phyloP scores from a whole-genome alignment of 2,797 vertebrate species.

The Anabacerthia variegaticeps region DNA sequence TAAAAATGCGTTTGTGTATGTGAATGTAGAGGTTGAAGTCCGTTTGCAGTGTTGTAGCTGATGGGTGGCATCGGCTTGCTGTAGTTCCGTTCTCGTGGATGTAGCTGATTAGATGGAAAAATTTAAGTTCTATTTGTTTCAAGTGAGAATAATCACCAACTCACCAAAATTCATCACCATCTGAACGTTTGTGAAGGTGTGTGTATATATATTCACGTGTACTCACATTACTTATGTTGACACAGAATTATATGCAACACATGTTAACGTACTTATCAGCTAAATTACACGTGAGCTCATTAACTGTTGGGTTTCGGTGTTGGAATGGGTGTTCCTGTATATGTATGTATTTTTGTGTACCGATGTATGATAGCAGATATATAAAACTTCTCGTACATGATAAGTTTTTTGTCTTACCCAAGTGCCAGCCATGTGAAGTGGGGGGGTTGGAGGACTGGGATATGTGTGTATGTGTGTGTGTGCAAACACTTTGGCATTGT shows the following conservation, averaged over 20 bases:
- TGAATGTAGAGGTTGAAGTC: rapidly evolving
- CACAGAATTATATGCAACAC: neutral
- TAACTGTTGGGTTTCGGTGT: neutral
- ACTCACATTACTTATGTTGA: neutral
- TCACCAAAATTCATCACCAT: neutral
- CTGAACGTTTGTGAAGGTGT: rapidly evolving
- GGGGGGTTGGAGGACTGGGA: neutral
- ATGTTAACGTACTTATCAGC: neutral
- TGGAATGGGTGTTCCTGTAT: rapidly evolving
- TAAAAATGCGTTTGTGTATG: rapidly evolving
- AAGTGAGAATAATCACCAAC: neutral
- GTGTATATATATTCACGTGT: rapidly evolving
- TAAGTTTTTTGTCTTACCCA: neutral
- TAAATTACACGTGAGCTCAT: neutral
- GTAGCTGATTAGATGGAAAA: neutral
- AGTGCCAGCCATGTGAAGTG: neutral
- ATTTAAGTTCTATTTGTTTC: neutral
- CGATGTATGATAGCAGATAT: neutral
- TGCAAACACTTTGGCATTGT: neutral
- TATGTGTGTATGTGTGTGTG: neutral
- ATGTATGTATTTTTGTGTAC: neutral
- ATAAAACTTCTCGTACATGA: neutral
- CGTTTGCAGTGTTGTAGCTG: rapidly evolving
- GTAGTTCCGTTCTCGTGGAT: neutral
- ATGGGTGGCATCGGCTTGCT: neutral